phyloP scores from a whole-genome alignment of 2,888 invertebrate genomes.

The Euclidia mi region DNA sequence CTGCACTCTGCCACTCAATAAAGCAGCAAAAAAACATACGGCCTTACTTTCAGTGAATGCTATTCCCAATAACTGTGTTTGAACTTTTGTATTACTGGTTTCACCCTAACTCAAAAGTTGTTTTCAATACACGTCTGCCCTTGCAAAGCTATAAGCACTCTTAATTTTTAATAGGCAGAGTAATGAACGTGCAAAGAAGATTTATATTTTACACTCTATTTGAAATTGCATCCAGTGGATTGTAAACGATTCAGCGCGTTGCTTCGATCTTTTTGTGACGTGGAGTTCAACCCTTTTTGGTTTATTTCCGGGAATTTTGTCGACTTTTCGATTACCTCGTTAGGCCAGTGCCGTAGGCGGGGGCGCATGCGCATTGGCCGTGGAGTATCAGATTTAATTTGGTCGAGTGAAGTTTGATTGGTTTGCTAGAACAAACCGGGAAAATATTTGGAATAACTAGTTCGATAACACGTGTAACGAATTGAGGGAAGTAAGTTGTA shows the following conservation, averaged over 20 bases:
- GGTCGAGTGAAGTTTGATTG: no score
- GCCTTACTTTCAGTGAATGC: slow-evolving; percentile 27
- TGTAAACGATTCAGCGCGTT: slow-evolving; percentile 55
- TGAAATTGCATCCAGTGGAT: slow-evolving; percentile 49
- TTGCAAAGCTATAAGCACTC: not conserved
- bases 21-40: slow-evolving; percentile 46
- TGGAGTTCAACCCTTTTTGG: slow-evolving; percentile 52
- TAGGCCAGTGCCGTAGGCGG: no score
- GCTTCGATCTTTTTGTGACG: slow-evolving; percentile 57
- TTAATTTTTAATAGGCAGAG: slow-evolving; percentile 24
- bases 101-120: no score
- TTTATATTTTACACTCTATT: slow-evolving; percentile 42
- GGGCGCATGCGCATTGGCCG: no score
- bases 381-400: no score
- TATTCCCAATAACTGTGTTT: slow-evolving; percentile 35
- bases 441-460: no score
- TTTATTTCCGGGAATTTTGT: slow-evolving; percentile 24
- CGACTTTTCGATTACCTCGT: no score
- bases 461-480: no score
- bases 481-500: no score
- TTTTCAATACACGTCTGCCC: not conserved
- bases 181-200: slow-evolving; percentile 41
- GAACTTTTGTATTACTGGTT: slow-evolving; percentile 7
- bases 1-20: slow-evolving; percentile 59
- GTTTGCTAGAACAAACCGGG: no score